phyloP scores from a whole-genome alignment of 2,888 invertebrate genomes.

The Clivina fossor region DNA sequence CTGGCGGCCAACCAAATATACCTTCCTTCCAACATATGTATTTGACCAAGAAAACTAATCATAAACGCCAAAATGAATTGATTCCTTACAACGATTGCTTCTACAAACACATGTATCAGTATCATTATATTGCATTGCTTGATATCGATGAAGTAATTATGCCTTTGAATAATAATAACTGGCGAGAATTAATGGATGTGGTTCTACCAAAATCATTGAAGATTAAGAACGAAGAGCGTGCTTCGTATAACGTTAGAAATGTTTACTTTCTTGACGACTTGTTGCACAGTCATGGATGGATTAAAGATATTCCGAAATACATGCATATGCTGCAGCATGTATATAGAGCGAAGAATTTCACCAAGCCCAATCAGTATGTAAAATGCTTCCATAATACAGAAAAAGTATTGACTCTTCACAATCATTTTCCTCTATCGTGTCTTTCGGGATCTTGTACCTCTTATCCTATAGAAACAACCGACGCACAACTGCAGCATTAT shows the following conservation, averaged over 20 bases:
- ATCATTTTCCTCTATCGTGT: constrained; percentile 89
- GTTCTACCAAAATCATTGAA: constrained; percentile 68
- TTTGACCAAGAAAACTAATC: constrained; percentile 85
- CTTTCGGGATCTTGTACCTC: constrained; percentile 81
- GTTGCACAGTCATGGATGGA: constrained; percentile 74
- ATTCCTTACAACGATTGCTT: constrained; percentile 96
- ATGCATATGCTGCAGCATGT: constrained; percentile 95
- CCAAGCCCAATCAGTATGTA: constrained; percentile 89
- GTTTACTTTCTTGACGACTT: constrained; percentile 90
- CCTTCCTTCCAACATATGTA: constrained; percentile 88
- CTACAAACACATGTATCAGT: constrained; percentile 88
- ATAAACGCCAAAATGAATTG: constrained; percentile 92
- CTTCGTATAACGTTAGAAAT: constrained; percentile 82
- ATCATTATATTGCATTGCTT: constrained; percentile 85
- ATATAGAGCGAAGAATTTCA: constrained; percentile 86
- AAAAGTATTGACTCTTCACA: constrained; percentile 84
- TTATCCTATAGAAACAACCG: constrained; percentile 76
- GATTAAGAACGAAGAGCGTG: constrained; percentile 64
- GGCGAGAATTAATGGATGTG: constrained; percentile 77
- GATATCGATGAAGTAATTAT: constrained; percentile 96
- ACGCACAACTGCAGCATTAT: constrained; percentile 92
- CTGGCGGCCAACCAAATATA: constrained; percentile 88
- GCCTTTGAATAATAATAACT: constrained; percentile 72
- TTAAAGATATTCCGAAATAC: constrained; percentile 75
- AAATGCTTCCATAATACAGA: constrained; percentile 94